phyloP scores from a whole-genome alignment of 2,797 vertebrate genomes.

The Alauda arvensis region DNA sequence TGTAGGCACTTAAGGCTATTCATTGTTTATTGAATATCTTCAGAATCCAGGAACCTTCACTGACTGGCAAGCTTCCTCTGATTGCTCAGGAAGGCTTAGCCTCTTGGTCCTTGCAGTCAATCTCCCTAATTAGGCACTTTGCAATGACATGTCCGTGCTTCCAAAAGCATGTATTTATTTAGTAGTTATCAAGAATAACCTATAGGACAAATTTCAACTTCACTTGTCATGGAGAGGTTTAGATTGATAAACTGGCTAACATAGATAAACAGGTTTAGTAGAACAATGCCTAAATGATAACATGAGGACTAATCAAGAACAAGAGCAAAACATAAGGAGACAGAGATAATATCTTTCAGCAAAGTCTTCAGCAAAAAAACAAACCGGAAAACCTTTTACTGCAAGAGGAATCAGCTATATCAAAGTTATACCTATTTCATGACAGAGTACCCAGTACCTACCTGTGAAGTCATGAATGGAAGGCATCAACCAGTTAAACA shows the following conservation, averaged over 20 bases:
- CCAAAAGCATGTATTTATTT: neutral
- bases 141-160: neutral
- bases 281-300: neutral
- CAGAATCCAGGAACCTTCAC: neutral
- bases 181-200: neutral
- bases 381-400: neutral
- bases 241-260: neutral
- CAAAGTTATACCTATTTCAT: neutral
- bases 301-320: neutral
- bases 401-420: neutral
- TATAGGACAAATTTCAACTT: neutral
- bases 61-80: neutral
- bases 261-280: neutral
- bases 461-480: neutral
- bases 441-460: neutral
- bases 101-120: neutral
- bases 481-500: neutral
- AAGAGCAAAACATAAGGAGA: neutral
- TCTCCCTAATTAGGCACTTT: neutral
- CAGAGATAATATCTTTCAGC: neutral
- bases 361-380: neutral
- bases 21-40: neutral
- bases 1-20: neutral
- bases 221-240: neutral
- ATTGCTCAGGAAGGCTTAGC: neutral